These are phyloP conservation scores for Esox lucius DNA, from an alignment of 2,797 vertebrate species.

Conservation along the genomic window DNA sequence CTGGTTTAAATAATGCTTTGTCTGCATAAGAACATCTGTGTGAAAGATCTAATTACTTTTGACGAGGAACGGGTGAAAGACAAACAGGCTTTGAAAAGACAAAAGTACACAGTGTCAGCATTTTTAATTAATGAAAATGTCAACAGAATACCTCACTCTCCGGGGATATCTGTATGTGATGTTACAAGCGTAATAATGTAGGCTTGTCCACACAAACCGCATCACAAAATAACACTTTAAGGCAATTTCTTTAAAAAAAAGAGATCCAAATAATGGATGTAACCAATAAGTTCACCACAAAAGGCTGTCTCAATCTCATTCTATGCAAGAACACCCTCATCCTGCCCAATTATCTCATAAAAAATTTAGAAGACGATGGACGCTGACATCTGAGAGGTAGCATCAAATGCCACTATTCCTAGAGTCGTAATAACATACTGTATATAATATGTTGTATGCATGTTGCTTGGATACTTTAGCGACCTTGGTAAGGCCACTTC, in stretches of 20 bases:
- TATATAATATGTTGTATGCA: too few relatives aligned
- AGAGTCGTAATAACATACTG: too few relatives aligned
- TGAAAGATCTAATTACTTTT: background rate
- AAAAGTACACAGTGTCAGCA: background rate
- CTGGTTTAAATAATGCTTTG: background rate
- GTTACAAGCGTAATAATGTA: conserved; percentile 1
- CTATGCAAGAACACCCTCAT: background rate
- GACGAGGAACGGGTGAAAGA: background rate
- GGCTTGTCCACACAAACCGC: background rate
- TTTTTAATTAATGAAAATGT: conserved; percentile 7
- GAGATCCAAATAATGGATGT: background rate
- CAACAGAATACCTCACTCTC: background rate
- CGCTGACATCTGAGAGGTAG: background rate
- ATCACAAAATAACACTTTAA: too few relatives aligned
- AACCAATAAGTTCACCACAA: background rate
- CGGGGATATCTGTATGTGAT: background rate
- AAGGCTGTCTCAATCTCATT: background rate
- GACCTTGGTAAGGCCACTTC: too few relatives aligned
- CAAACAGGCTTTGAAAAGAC: background rate
- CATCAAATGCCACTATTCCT: background rate
- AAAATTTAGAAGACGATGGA: background rate
- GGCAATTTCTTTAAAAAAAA: background rate
- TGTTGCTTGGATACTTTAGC: too few relatives aligned
- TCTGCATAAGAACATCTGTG: conserved; percentile 4
- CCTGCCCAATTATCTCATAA: background rate